Conservation (phyloP, 2,113 vertebrate genomes). For the western clawed frog (Xenopus tropicalis) region UCB_Xtro_10.0 CM004446.2:56954001-56954500, state of each 20-base stretch:
- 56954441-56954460: not conserved
- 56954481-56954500: too few relatives aligned
- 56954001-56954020: not conserved
- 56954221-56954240: constrained; percentile 13
- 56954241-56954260: constrained; percentile 22
- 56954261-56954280: constrained; percentile 33
- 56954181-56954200: constrained; percentile 29
- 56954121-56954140: not conserved
- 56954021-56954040: not conserved
- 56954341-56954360: constrained; percentile 22
- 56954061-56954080: not conserved
- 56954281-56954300: constrained; percentile 20
- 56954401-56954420: not conserved
- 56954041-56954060: not conserved
- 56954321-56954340: constrained; percentile 33
- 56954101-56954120: constrained; percentile 14
- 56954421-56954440: constrained; percentile 6
- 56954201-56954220: constrained; percentile 23
- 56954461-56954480: not conserved
- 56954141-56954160: constrained; percentile 16
- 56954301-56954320: constrained; percentile 25
- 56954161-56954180: constrained; percentile 28
- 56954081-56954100: not conserved
- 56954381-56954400: constrained; percentile 25
- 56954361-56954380: constrained; percentile 19